A percentile compares a stretch with the other conserved stretches of the same genome.
These are phyloP conservation scores for Limonius californicus DNA, from an alignment of 1,140 invertebrate genomes.

Conservation along the genomic window DNA sequence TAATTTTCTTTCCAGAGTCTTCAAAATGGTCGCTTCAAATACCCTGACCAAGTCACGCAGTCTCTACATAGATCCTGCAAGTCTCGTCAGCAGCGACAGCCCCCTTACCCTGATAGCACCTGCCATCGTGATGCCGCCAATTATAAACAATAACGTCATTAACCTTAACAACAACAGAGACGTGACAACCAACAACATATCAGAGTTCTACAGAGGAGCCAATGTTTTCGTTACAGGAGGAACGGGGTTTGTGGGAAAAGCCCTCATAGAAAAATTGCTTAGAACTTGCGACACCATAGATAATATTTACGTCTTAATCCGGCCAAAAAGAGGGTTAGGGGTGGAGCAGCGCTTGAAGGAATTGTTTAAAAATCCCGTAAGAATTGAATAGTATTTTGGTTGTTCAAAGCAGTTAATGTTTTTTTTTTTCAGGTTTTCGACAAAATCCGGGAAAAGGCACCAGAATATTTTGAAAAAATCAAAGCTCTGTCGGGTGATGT, in stretches of 20 bases:
- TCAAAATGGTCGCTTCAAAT: neutral
- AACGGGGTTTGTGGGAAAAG: constrained; percentile 85
- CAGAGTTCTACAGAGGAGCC: constrained; percentile 50
- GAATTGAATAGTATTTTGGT: no score
- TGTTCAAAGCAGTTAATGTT: neutral
- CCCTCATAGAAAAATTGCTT: constrained; percentile 83
- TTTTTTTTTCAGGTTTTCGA: constrained; percentile 56
- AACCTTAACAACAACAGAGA: constrained; percentile 4
- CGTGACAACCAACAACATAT: constrained; percentile 31
- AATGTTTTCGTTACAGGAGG: constrained; percentile 60
- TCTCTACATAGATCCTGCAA: neutral
- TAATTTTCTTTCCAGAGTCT: neutral
- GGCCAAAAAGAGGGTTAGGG: constrained; percentile 64
- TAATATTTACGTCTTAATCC: constrained; percentile 74
- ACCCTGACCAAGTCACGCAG: neutral
- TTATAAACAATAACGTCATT: constrained; percentile 26
- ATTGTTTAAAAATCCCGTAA: constrained; percentile 64
- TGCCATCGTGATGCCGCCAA: constrained; percentile 19
- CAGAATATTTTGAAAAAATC: constrained; percentile 61
- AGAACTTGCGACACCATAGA: constrained; percentile 76
- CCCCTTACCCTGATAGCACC: neutral
- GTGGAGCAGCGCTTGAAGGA: constrained; percentile 62
- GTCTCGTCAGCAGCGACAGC: neutral
- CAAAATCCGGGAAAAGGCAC: constrained; percentile 51
- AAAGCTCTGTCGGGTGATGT: constrained; percentile 62